Base-by-base conservation (phyloP, 2,888 invertebrate genomes). In the Hanleya hanleyi region DNA sequence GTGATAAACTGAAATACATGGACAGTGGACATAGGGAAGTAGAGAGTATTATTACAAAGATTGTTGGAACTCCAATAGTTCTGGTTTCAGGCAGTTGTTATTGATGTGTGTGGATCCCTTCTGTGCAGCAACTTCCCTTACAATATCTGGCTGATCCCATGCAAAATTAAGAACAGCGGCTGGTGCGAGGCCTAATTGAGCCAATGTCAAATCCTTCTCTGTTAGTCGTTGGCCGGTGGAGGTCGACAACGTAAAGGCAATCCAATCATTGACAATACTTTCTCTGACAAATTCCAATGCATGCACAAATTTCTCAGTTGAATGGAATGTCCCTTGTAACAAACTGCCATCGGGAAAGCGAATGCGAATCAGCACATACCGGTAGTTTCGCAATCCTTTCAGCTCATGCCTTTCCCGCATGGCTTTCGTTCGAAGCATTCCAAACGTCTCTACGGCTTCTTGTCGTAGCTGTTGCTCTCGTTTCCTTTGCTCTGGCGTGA, bases 331-430 rank as follows among this genome's bases (percentile, higher is more conserved):
- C 9, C 97, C 97, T 94, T 97, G 92, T 15, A 90, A 71, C 18
- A 93, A 68, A 50, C 86, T 73, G 9, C 86, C 86, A 76, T 90
- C 96, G 0, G 98, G 97, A 89, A 98, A 96, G 69, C 96, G 93
- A 47, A 98, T 92, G 81, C 98, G 92, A 72, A 98, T 94, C 66
- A 98, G 92, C 1, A 96, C 94, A 89, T 95, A 98, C 3, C 88
- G 79, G 71, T 90, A 90, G 33, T 95, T 95, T 69, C 95, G 93
- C 88, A 95, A 93, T 85, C 95, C 95, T 67, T 95, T 92, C 75
- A 94, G 91, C 86, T 96, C 96, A 76, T 98, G 97, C 78, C 95
- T 95, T 87, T 98, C 97, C 32, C 97, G 92, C 97, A 98, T 98
- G 1, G 97, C 97, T 90, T 97, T 97, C 0, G 98, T 98, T 84